A percentile compares a stretch with the other conserved stretches of the same genome.
phyloP scores from a whole-genome alignment of 2,888 invertebrate species.

The Dendrolimus pini region DNA sequence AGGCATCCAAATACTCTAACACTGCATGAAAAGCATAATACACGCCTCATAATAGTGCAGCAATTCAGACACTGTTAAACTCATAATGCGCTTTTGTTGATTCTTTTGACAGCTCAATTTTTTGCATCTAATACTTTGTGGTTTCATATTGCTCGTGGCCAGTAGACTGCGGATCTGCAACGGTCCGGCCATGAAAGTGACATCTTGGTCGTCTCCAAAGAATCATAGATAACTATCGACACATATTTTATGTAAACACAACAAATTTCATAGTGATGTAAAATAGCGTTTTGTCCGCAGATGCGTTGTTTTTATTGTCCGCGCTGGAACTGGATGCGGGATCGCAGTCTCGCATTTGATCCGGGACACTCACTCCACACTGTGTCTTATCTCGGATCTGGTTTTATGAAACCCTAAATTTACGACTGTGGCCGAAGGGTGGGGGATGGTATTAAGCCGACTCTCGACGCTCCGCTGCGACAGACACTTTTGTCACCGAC shows the following conservation, averaged over 20 bases:
- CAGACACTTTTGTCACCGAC: conserved; percentile 71
- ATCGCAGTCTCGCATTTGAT: conserved; percentile 69
- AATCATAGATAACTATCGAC: conserved; percentile 62
- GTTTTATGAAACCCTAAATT: conserved; percentile 78
- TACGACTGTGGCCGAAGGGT: conserved; percentile 71
- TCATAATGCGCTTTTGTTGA: conserved; percentile 71
- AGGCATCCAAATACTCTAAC: conserved; percentile 72
- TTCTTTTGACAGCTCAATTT: conserved; percentile 60
- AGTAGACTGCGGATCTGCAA: conserved; percentile 16
- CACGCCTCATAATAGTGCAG: conserved; percentile 70
- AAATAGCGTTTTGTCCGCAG: conserved; percentile 57
- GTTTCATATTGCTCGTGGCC: conserved; percentile 42
- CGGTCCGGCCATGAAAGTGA: conserved; percentile 45
- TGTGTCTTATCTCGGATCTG: conserved; percentile 76
- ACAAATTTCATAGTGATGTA: conserved; percentile 61
- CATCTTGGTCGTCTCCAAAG: conserved; percentile 52
- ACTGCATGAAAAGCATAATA: conserved; percentile 67
- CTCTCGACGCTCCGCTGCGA: conserved; percentile 60
- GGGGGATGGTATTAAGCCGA: conserved; percentile 66
- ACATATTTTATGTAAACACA: conserved; percentile 73
- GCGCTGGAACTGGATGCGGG: conserved; percentile 39
- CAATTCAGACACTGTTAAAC: conserved; percentile 74
- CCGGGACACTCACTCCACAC: conserved; percentile 69
- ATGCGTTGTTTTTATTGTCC: conserved; percentile 73
- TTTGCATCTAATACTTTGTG: conserved; percentile 28